Evolutionary conservation across 2,113 vertebrate species (phyloP), one percentile per base, ranked within the genome.

Genomic region (Falcunculus frontatus): DNA sequence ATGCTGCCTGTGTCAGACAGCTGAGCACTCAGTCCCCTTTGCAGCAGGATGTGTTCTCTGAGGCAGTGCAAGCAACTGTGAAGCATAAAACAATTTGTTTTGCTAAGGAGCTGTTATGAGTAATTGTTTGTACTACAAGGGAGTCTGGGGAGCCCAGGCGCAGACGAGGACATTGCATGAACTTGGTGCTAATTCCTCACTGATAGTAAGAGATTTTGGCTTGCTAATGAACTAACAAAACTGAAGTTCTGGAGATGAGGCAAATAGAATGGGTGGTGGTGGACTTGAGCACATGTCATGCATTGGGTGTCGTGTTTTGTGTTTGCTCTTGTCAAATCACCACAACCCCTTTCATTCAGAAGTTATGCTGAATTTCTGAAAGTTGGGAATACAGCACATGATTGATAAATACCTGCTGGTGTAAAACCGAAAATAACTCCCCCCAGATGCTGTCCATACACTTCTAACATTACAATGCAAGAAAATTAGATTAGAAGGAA

Each of bases 301-400:
- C 33, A 30, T 35, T 4, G 0, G 0, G 12, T 55, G 16, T 60
- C 4, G 0, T 16, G 30, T 52, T 56, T 56, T 2, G 1, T 50
- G 18, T 39, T 73, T 87, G 10, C 21, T 69, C 13, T 26, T 47
- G 8, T 42, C 26, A 33, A 65, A 57, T 32, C 16, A n/a, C 29
- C 64, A 11, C 27, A 50, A 23, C 6, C 8, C 18, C 32, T 69
- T 46, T 80, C 18, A 18, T 82, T 70, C 46, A 60, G 35, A 68
- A 60, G 6, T 35, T 41, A 22, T 19, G 10, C 16, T 56, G 64
- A 73, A 46, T 64, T 76, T 63, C 44, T 10, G 25, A 50, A 92
- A 30, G 39, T 47, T 4, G 3, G 6, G 18, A 7, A 6, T 72
- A 73, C 3, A 22, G 39, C 33, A n/a, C 1, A 1, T 35, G 21